Evolutionary conservation across 2,888 invertebrate species (phyloP).

Genomic region (Eurois occulta): DNA sequence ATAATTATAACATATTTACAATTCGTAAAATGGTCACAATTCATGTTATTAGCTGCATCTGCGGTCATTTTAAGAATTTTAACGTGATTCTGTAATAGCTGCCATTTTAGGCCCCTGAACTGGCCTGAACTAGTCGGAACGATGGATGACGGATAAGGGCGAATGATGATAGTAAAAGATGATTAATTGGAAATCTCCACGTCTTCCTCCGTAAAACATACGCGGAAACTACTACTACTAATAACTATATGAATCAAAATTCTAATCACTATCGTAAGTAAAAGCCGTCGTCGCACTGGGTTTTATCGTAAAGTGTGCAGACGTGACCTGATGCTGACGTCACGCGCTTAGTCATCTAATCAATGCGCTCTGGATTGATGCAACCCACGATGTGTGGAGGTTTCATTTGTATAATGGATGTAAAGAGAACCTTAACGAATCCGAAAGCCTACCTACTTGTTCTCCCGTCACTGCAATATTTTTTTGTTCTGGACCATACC

Average conservation of each 20-base stretch:
- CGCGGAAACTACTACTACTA: neutral
- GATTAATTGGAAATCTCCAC: neutral
- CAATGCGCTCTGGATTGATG: neutral
- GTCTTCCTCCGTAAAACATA: neutral
- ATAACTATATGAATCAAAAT: slow-evolving; percentile 9
- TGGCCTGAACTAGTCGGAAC: neutral
- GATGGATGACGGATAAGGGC: too few species aligned
- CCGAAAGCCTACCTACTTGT: too few species aligned
- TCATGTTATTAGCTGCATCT: too few species aligned
- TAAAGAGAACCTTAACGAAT: neutral
- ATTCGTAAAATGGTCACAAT: too few species aligned
- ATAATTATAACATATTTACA: too few species aligned
- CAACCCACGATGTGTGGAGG: neutral
- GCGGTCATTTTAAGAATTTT: too few species aligned
- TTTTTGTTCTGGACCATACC: too few species aligned
- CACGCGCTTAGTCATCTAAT: slow-evolving; percentile 39
- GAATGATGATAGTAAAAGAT: neutral
- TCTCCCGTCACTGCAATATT: too few species aligned
- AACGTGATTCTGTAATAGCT: too few species aligned
- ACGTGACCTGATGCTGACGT: slow-evolving; percentile 31
- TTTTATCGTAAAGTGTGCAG: slow-evolving; percentile 45
- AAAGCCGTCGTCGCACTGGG: slow-evolving; percentile 21
- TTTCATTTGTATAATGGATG: neutral
- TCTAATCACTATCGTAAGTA: slow-evolving; percentile 24
- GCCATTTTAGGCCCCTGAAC: neutral